A percentile compares a stretch with the other conserved stretches of the same genome.
phyloP scores from a whole-genome alignment of 2,113 vertebrate genomes.

The Craseonycteris thonglongyai region DNA sequence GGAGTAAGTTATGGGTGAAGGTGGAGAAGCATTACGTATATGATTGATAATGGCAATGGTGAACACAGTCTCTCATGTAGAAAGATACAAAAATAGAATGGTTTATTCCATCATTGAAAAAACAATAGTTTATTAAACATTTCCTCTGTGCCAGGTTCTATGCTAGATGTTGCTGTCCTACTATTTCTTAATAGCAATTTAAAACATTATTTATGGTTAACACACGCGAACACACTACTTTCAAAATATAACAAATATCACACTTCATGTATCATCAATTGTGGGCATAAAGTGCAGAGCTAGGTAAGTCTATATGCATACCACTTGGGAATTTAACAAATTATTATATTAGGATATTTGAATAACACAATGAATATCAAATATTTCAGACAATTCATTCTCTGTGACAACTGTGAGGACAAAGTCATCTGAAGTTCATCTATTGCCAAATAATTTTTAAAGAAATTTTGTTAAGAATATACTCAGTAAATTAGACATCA shows the following conservation, averaged over 20 bases:
- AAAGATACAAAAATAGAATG: not conserved
- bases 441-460: not conserved
- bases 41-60: not conserved
- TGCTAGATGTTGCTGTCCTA: not conserved
- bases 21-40: not conserved
- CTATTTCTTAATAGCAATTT: not conserved
- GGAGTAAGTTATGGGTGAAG: not conserved
- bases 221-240: not conserved
- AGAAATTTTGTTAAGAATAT: not conserved
- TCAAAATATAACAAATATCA: not conserved
- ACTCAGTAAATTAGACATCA: not conserved
- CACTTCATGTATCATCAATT: not conserved
- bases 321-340: not conserved
- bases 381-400: not conserved
- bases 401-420: not conserved
- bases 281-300: not conserved
- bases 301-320: not conserved
- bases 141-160: not conserved
- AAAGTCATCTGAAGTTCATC: not conserved
- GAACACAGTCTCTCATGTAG: not conserved
- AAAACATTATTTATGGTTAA: not conserved
- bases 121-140: not conserved
- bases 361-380: not conserved
- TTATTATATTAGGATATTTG: not conserved
- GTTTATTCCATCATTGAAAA: not conserved